Evolutionary conservation across 1,140 invertebrate genomes (phyloP).

Genomic region (Magallana angulata): DNA sequence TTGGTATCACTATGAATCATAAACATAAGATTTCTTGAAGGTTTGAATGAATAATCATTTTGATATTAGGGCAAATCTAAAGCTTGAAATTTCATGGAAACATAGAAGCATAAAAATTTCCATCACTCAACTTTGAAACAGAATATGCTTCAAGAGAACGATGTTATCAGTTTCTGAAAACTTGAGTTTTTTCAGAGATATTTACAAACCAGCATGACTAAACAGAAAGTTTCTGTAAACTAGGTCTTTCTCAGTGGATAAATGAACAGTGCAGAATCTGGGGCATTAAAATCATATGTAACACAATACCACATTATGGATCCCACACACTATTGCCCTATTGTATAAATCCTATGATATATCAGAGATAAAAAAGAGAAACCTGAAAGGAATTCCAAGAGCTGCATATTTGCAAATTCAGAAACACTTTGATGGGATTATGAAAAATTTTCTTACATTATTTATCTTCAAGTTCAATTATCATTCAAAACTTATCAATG

Average conservation of each 20-base stretch:
- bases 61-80: background rate
- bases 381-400: no score
- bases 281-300: conserved; percentile 20
- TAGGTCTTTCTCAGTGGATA: background rate
- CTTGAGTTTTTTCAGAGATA: conserved; percentile 1
- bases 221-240: conserved; percentile 16
- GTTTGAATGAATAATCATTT: background rate
- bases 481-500: no score
- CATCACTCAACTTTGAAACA: conserved; percentile 6
- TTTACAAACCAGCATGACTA: conserved; percentile 37
- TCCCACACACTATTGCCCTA: background rate
- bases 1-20: no score
- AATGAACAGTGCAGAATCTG: background rate
- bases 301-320: background rate
- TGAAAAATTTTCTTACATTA: no score
- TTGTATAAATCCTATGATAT: background rate
- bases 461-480: no score
- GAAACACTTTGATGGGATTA: no score
- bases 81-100: background rate
- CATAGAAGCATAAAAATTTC: background rate
- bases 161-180: conserved; percentile 40
- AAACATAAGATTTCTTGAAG: no score
- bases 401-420: no score
- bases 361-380: no score
- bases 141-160: conserved; percentile 12